Conservation (phyloP, 2,797 vertebrate genomes). For the Epinephelus awoara region DNA sequence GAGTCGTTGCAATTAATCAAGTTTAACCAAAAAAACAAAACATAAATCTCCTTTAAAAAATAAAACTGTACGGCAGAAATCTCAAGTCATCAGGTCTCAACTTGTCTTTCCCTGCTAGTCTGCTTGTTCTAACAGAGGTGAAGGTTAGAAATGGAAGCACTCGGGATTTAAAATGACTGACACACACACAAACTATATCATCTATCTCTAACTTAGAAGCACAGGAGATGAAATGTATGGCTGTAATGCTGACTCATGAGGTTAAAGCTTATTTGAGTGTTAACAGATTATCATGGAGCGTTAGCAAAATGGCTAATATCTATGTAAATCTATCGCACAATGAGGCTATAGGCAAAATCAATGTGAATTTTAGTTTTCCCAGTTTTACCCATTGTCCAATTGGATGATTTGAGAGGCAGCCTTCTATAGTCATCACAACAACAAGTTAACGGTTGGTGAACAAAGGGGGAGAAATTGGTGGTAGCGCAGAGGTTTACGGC, state of each 20-base stretch:
- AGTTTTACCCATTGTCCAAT: no score
- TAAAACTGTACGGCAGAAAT: constrained; percentile 11
- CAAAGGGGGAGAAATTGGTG: no score
- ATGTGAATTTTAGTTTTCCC: constrained; percentile 7
- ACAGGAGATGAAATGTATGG: neutral
- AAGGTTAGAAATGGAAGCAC: constrained; percentile 29
- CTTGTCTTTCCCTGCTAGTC: constrained; percentile 52
- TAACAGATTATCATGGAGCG: neutral
- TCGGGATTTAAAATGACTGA: constrained; percentile 9
- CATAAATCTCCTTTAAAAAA: constrained; percentile 13
- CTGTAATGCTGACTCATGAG: neutral
- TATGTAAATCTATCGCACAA: neutral
- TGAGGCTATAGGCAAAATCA: neutral
- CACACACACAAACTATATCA: constrained; percentile 3
- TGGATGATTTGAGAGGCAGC: no score
- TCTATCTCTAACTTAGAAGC: neutral
- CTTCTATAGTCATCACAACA: no score
- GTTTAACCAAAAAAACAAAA: neutral
- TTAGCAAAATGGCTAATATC: neutral
- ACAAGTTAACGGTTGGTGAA: no score
- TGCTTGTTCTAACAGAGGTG: constrained; percentile 33
- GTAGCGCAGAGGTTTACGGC: no score
- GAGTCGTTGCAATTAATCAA: neutral
- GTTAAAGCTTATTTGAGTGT: neutral
- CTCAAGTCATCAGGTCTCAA: constrained; percentile 61